A percentile compares a stretch with the other conserved stretches of the same genome.
phyloP scores from a whole-genome alignment of 64 coral and sea anemone genomes.

The Porites australiensis region DNA sequence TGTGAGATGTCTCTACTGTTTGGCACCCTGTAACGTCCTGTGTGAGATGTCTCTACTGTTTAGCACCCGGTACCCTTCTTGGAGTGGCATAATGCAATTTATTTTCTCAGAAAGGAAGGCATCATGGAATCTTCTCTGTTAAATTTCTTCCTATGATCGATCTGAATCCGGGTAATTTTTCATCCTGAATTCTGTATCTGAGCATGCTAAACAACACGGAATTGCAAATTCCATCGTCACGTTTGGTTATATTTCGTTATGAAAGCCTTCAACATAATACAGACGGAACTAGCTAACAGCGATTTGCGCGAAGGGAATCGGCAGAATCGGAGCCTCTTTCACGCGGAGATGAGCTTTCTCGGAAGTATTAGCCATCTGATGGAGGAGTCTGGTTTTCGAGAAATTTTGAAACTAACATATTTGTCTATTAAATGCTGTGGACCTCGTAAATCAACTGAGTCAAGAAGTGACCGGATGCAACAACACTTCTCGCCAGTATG shows the following conservation, averaged over 20 bases:
- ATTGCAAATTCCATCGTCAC: slow-evolving; percentile 18
- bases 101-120: too few species aligned
- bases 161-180: too few species aligned
- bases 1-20: too few species aligned
- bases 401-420: slow-evolving; percentile 33
- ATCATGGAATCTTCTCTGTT: too few species aligned
- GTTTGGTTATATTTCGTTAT: background rate
- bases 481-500: slow-evolving; percentile 6
- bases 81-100: too few species aligned
- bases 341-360: slow-evolving; percentile 40
- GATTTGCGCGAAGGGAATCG: background rate
- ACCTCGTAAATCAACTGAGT: slow-evolving; percentile 9
- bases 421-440: slow-evolving; percentile 33
- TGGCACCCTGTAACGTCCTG: too few species aligned
- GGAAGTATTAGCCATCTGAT: slow-evolving; percentile 31
- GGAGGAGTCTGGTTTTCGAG: slow-evolving; percentile 6
- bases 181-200: background rate
- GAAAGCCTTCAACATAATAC: slow-evolving; percentile 13
- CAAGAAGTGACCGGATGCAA: slow-evolving; percentile 38
- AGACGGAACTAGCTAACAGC: background rate
- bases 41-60: too few species aligned
- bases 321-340: background rate
- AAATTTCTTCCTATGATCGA: too few species aligned
- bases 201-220: background rate
- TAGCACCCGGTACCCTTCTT: too few species aligned